Percentiles rank a stretch among this genome's conserved stretches.
Evolutionary conservation across 2,113 vertebrate species (phyloP).

Genomic region (Tyrannus savana): DNA sequence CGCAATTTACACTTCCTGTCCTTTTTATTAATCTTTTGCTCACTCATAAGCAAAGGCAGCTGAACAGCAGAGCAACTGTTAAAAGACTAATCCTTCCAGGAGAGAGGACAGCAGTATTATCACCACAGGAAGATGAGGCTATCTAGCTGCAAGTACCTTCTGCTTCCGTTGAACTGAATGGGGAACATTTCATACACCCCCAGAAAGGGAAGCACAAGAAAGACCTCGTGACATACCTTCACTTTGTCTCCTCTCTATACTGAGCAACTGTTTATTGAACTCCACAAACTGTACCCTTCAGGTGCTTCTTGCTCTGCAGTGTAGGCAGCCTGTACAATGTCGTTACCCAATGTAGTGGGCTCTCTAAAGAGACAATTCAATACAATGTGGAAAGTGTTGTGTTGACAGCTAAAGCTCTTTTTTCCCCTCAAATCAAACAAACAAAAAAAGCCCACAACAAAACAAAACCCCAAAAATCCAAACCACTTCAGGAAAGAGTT

Average conservation of each 20-base stretch:
- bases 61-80: neutral
- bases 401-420: neutral
- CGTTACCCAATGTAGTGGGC: neutral
- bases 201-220: neutral
- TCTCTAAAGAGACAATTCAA: neutral
- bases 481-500: neutral
- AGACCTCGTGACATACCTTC: fast-evolving
- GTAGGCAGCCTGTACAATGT: neutral
- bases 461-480: neutral
- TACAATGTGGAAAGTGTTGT: neutral
- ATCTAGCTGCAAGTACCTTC: neutral
- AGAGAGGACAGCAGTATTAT: neutral
- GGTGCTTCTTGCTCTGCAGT: neutral
- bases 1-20: neutral
- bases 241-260: neutral
- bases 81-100: neutral
- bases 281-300: neutral
- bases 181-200: neutral
- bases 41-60: neutral
- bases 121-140: neutral
- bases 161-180: neutral
- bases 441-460: neutral
- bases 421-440: neutral
- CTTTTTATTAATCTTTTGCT: neutral
- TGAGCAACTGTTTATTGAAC: neutral